Conservation (phyloP, 2,113 vertebrate genomes). For the Globicephala melas region DNA sequence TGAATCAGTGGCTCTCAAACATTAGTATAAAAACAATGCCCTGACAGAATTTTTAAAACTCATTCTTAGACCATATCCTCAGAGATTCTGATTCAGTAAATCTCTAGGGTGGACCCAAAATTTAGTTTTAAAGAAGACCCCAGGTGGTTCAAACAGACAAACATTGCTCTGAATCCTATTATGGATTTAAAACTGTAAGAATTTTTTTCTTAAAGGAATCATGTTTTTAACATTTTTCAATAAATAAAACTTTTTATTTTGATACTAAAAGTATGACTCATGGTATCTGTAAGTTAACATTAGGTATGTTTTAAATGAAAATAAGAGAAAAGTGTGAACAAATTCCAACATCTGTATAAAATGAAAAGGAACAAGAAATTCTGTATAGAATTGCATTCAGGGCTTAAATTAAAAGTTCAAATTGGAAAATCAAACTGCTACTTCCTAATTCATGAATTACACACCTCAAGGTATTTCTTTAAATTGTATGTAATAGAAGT, state of each 20-base stretch:
- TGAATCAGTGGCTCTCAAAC: neutral
- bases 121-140: neutral
- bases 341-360: slow-evolving; percentile 32
- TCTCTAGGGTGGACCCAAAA: neutral
- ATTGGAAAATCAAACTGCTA: slow-evolving; percentile 14
- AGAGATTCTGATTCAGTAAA: neutral
- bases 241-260: slow-evolving; percentile 58
- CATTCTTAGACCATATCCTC: neutral
- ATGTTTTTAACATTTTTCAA: slow-evolving; percentile 61
- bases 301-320: slow-evolving; percentile 43
- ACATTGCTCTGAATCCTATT: neutral
- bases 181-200: neutral
- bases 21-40: neutral
- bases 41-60: neutral
- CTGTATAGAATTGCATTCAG: neutral
- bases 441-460: slow-evolving; percentile 31
- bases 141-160: neutral
- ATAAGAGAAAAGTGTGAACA: slow-evolving; percentile 21
- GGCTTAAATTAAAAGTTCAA: slow-evolving; percentile 8
- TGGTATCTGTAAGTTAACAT: neutral
- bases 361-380: slow-evolving; percentile 43
- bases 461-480: neutral
- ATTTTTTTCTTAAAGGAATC: slow-evolving; percentile 23
- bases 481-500: neutral
- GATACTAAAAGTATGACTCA: slow-evolving; percentile 17